phyloP scores from a whole-genome alignment of 2,888 invertebrate species.

The Pristionchus exspectatus region DNA sequence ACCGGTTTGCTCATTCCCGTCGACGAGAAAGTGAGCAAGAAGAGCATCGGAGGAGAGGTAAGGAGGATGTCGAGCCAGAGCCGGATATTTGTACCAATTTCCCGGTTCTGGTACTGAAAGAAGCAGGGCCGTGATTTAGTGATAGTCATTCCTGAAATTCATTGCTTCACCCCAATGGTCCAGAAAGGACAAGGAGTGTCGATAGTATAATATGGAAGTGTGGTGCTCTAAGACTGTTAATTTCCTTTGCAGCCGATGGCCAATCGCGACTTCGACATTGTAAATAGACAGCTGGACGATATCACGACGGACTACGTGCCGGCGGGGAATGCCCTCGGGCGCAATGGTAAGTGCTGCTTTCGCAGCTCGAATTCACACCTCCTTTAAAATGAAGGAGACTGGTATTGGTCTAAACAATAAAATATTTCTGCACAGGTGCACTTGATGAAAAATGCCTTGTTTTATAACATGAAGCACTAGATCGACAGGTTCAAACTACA shows the following conservation, averaged over 20 bases:
- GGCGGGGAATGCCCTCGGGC: background rate
- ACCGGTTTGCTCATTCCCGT: slow-evolving; percentile 28
- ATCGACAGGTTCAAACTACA: too few species aligned
- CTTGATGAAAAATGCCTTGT: too few species aligned
- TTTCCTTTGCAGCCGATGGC: slow-evolving; percentile 59
- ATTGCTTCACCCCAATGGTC: background rate
- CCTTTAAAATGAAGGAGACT: too few species aligned
- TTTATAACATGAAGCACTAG: too few species aligned
- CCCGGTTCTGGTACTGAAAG: background rate
- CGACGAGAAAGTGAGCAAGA: slow-evolving; percentile 47
- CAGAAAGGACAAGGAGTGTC: background rate
- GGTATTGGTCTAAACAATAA: too few species aligned
- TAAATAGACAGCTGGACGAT: slow-evolving; percentile 49
- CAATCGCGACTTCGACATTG: slow-evolving; percentile 61
- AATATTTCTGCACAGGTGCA: too few species aligned
- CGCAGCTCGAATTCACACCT: too few species aligned
- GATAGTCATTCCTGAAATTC: background rate
- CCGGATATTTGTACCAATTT: background rate
- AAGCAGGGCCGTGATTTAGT: too few species aligned
- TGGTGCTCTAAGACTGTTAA: background rate
- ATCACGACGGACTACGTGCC: background rate
- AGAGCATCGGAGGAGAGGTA: slow-evolving; percentile 58
- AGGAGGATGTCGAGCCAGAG: background rate
- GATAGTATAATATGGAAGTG: too few species aligned
- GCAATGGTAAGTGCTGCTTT: slow-evolving; percentile 12